Evolutionary conservation across 2,113 vertebrate genomes (phyloP), one percentile per base, ranked within the genome.

Genomic region (Dicentrarchus labrax): DNA sequence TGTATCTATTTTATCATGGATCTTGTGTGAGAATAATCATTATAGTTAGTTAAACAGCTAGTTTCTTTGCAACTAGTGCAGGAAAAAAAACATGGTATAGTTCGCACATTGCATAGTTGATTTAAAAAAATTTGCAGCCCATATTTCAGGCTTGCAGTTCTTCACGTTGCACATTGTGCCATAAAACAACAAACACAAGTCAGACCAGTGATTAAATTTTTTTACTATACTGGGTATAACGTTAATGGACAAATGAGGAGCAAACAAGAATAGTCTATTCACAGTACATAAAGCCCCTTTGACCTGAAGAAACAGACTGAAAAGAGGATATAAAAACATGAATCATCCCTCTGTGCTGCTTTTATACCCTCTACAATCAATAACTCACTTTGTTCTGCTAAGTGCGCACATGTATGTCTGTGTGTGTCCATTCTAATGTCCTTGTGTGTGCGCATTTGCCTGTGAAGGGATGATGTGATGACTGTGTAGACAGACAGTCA

Each of bases 341-440:
- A 90, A 82, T 82, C 87, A 76, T 72, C 72, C 43, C 45, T 61
- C 60, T 17, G 67, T 47, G 72, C 61, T 69, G 68, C 59, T 83
- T 72, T 78, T 73, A 81, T 76, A 59, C 68, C 71, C 75, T 13
- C 51, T 24, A 61, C 72, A 84, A 84, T 87, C 88, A 89, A 78
- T 88, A 88, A 81, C 54, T 80, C 72, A 84, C 88, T 86, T 74
- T 84, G 73, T 66, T 77, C 76, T 83, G 72, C 11, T 82, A 67
- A 72, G 69, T 66, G 80, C 53, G 47, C 62, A 56, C n/a, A 24
- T 56, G 50, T 38, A 22, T 57, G 82, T 60, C 38, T 53, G 39
- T 85, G 17, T 60, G 15, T 47, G 30, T 30, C 60, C 13, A 50
- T 10, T 8, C 21, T 8, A 24, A 24, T 60, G 57, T 64, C 54